Evolutionary conservation across 92 coral and sea anemone genomes (phyloP).

Genomic region (Palythoa caribaeorum): DNA sequence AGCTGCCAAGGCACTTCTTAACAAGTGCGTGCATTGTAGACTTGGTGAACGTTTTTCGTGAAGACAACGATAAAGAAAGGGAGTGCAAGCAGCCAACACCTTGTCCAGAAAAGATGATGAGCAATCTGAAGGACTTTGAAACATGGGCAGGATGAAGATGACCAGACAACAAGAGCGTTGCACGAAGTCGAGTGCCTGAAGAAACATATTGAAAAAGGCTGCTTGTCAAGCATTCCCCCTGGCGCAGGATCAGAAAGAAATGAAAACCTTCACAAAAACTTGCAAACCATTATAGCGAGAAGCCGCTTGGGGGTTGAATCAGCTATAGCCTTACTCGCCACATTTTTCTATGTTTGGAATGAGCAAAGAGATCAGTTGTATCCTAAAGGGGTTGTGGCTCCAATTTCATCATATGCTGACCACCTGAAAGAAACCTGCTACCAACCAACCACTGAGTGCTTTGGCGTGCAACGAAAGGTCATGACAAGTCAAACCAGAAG

Average conservation of each 20-base stretch:
- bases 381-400: conserved; percentile 53
- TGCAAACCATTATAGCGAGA: conserved; percentile 29
- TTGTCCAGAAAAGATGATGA: conserved; percentile 11
- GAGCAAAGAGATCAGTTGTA: conserved; percentile 44
- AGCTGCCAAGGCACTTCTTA: conserved; percentile 44
- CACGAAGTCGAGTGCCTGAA: conserved; percentile 46
- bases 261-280: conserved; percentile 52
- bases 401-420: conserved; percentile 47
- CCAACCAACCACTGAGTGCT: conserved; percentile 3
- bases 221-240: conserved; percentile 59
- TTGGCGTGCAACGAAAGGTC: not conserved
- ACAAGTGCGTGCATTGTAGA: conserved; percentile 42
- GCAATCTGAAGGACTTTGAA: conserved; percentile 38
- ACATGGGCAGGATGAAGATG: conserved; percentile 52
- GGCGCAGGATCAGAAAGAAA: conserved; percentile 61
- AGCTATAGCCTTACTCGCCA: conserved; percentile 55
- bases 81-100: conserved; percentile 51
- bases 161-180: conserved; percentile 34
- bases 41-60: conserved; percentile 47
- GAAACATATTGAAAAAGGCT: conserved; percentile 61
- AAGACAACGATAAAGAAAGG: conserved; percentile 39
- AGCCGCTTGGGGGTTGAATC: conserved; percentile 47
- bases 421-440: conserved; percentile 10
- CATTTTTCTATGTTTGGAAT: conserved; percentile 63
- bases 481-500: not conserved